A percentile compares a stretch with the other conserved stretches of the same genome.
Evolutionary conservation across 2,113 vertebrate species (phyloP).

Genomic region (Pterophyllum scalare): DNA sequence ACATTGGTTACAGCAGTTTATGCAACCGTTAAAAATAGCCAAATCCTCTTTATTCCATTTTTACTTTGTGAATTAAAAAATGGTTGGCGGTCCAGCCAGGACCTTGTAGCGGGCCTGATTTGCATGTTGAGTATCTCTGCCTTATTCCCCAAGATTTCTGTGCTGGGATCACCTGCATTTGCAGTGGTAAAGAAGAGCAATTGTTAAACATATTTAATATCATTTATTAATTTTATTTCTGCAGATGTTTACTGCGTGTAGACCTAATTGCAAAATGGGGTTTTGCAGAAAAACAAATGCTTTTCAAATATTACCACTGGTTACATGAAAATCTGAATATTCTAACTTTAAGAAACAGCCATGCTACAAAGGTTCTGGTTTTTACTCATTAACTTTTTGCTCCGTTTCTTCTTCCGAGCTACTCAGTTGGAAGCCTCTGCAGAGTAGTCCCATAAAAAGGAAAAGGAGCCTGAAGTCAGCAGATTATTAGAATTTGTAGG

Average conservation of each 20-base stretch:
- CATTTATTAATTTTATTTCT: too few relatives aligned
- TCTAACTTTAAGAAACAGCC: not conserved
- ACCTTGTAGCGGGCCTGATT: too few relatives aligned
- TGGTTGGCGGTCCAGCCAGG: too few relatives aligned
- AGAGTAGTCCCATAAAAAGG: conserved; percentile 9
- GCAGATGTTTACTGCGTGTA: not conserved
- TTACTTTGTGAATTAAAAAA: too few relatives aligned
- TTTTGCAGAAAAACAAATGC: not conserved
- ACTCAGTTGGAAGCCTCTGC: conserved; percentile 23
- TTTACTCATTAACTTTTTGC: not conserved
- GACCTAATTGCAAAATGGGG: not conserved
- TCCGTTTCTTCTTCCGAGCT: not conserved
- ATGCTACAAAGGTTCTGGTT: not conserved
- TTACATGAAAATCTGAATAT: not conserved
- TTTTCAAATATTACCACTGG: not conserved
- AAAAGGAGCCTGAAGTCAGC: conserved; percentile 36
- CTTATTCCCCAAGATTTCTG: too few relatives aligned
- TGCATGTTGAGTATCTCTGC: too few relatives aligned
- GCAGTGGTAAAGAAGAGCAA: too few relatives aligned
- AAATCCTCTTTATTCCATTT: too few relatives aligned
- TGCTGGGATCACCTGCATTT: too few relatives aligned
- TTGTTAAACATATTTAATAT: too few relatives aligned
- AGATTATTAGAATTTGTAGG: not conserved
- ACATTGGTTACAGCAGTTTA: too few relatives aligned
- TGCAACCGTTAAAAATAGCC: too few relatives aligned